Evolutionary conservation across 2,113 vertebrate species (phyloP).

Genomic region (human): DNA sequence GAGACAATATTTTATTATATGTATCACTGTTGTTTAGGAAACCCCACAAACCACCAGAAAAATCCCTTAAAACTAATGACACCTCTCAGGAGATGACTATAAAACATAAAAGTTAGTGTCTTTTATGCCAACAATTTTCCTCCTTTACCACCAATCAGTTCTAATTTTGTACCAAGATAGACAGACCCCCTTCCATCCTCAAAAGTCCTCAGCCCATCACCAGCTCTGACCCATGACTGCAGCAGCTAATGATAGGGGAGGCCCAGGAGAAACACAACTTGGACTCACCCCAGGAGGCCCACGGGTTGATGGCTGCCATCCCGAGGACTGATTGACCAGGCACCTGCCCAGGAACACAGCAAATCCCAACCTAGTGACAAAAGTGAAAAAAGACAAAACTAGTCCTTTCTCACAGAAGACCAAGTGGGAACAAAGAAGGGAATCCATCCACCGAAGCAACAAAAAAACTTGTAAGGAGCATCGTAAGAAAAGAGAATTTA

Average conservation of each 20-base stretch:
- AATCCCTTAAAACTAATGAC: neutral
- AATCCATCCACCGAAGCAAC: neutral
- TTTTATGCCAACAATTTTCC: neutral
- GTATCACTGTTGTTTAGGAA: neutral
- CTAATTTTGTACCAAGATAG: neutral
- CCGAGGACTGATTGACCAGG: neutral
- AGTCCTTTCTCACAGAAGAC: neutral
- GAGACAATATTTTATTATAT: neutral
- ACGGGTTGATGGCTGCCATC: constrained; percentile 59
- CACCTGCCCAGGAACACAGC: neutral
- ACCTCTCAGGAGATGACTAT: neutral
- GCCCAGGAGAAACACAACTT: neutral
- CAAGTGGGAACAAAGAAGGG: neutral
- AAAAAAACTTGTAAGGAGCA: neutral
- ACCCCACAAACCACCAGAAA: neutral
- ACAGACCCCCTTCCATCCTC: neutral
- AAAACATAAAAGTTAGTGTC: neutral
- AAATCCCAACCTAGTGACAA: constrained; percentile 43
- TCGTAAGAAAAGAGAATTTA: neutral
- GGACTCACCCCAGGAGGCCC: constrained; percentile 73
- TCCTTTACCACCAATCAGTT: neutral
- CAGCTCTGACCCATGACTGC: neutral
- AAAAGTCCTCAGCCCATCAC: neutral
- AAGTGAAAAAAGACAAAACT: neutral
- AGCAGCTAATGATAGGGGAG: neutral